phyloP scores from a whole-genome alignment of 2,113 vertebrate genomes.

The Nesogale talazaci region DNA sequence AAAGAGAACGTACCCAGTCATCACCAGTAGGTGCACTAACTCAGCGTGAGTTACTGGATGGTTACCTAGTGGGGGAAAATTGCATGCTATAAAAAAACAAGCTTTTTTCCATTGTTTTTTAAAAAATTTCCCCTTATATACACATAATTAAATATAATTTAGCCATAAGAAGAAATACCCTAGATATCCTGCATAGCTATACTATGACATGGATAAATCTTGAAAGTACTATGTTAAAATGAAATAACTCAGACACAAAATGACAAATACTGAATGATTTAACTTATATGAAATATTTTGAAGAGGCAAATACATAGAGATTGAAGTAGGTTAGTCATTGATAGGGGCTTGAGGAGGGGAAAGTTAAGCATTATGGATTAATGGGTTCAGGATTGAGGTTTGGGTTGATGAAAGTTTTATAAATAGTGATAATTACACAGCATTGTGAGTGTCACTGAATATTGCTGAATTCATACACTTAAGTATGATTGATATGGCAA shows the following conservation, averaged over 20 bases:
- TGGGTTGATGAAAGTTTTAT: neutral
- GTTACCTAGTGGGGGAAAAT: too few relatives aligned
- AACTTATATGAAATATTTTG: neutral
- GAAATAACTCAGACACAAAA: neutral
- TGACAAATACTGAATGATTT: neutral
- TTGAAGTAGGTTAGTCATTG: neutral
- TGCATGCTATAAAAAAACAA: too few relatives aligned
- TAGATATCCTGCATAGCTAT: neutral
- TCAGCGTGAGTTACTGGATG: too few relatives aligned
- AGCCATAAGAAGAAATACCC: neutral
- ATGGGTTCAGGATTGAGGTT: neutral
- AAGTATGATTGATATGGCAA: neutral
- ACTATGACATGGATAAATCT: neutral
- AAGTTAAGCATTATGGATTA: neutral
- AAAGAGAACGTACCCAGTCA: too few relatives aligned
- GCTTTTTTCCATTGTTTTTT: too few relatives aligned
- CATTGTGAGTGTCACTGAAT: neutral
- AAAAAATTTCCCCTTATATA: neutral
- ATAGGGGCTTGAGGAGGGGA: neutral
- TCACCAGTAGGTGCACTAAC: too few relatives aligned
- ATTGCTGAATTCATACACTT: neutral
- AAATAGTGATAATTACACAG: neutral
- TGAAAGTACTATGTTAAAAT: neutral
- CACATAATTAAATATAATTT: neutral
- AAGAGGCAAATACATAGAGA: neutral